Conservation (phyloP, 2,888 invertebrate genomes). For the Lepidocyrtinus sp. region DNA sequence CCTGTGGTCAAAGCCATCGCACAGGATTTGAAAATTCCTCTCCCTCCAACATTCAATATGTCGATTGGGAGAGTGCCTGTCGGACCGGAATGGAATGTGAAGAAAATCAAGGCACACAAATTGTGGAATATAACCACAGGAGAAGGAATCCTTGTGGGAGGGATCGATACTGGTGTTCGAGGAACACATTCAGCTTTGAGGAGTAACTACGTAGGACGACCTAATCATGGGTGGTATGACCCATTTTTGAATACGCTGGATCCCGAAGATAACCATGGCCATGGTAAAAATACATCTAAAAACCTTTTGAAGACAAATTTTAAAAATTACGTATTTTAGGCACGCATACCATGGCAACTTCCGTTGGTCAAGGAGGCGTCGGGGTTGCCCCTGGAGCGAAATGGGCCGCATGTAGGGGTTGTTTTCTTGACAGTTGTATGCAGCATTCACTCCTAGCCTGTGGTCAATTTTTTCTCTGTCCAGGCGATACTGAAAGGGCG, state of each 20-base stretch:
- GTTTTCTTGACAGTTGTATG: not conserved
- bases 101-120: constrained; percentile 28
- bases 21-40: constrained; percentile 26
- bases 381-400: not conserved
- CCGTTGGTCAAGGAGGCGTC: not conserved
- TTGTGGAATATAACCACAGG: constrained; percentile 34
- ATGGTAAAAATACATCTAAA: constrained; percentile 9
- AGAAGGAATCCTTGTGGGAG: constrained; percentile 26
- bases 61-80: constrained; percentile 2
- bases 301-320: no score
- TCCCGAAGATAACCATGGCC: constrained; percentile 27
- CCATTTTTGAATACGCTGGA: constrained; percentile 27
- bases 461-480: constrained; percentile 54
- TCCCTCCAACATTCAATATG: constrained; percentile 24
- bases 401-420: not conserved
- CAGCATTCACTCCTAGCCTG: constrained; percentile 46
- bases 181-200: constrained; percentile 4
- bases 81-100: constrained; percentile 39
- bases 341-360: not conserved
- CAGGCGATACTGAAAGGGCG: constrained; percentile 17
- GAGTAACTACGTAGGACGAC: constrained; percentile 30
- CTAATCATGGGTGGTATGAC: constrained; percentile 42
- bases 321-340: no score
- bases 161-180: constrained; percentile 40
- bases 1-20: constrained; percentile 18